Evolutionary conservation across 2,888 invertebrate genomes (phyloP), one percentile per base, ranked within the genome.

Genomic region (Bellardia pandia): DNA sequence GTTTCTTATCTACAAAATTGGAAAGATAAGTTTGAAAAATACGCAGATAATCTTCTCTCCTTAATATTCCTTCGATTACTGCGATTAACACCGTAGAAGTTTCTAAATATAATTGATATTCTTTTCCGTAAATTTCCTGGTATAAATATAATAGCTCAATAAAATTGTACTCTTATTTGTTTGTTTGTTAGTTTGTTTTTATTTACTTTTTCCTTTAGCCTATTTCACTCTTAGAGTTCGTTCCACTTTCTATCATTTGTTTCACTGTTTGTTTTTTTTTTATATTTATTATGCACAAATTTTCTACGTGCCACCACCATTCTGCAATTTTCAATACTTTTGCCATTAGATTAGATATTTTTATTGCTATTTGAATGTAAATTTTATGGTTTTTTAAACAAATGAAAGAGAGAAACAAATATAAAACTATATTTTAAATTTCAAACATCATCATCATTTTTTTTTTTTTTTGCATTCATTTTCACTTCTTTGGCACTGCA

Each of bases 171-270:
- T 37, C 37, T 37, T 37, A 37, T 5, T 37, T 37, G 37, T 45
- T n/a, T 13, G 9, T 23, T 23, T 23, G n/a, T n/a, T n/a, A n/a
- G n/a, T n/a, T 23, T 23, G 23, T 56, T 56, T 56, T 40, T 23
- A 51, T 40, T 53, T 1, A 37, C 40, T 5, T 13, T 53, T 53
- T 66, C 42, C 16, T 51, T 75, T 62, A 4, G 30, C 37, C 37
- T 75, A 23, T 23, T 48, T 62, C 40, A 30, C n/a, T 53, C 30
- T 51, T 53, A 83, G 64, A 83, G 79, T 87, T 87, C 78, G 87
- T 87, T 87, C 85, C 87, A 88, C 83, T 84, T 86, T 88, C 86
- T 88, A 77, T 86, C 53, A 33, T 69, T 60, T 51, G 69, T 58
- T 60, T 77, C n/a, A 42, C 30, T 30, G 48, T 13, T 74, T 84